Evolutionary conservation across 2,113 vertebrate species (phyloP).

Genomic region (Lethenteron reissneri): DNA sequence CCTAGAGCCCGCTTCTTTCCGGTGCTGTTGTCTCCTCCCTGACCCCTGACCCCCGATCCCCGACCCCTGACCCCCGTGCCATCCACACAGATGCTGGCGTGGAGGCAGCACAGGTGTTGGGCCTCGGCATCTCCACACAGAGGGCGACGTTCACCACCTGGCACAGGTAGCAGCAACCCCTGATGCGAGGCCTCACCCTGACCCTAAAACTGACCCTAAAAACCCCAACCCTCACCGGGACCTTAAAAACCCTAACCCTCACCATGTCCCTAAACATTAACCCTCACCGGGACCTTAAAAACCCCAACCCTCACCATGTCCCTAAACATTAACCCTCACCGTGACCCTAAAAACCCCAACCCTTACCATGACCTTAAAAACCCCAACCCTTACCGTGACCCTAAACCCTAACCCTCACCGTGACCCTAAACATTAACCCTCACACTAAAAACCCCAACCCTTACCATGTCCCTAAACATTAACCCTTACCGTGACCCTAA

Average conservation of each 20-base stretch:
- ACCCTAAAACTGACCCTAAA: neutral
- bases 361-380: neutral
- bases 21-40: too few species aligned
- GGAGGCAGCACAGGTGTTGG: slow-evolving; percentile 48
- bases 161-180: slow-evolving; percentile 35
- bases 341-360: neutral
- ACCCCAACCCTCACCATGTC: neutral
- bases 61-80: neutral
- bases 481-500: neutral
- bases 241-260: neutral
- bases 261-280: neutral
- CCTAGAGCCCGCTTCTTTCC: too few species aligned
- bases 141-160: slow-evolving; percentile 74
- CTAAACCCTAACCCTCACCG: too few species aligned
- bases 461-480: neutral
- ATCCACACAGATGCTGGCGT: slow-evolving; percentile 37
- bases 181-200: neutral
- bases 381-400: neutral
- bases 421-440: neutral
- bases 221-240: neutral
- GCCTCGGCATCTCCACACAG: slow-evolving; percentile 76
- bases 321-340: neutral
- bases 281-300: neutral
- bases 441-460: neutral
- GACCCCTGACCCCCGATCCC: neutral